phyloP scores from a whole-genome alignment of 2,888 invertebrate species.

The Rhaphigaster nebulosa region DNA sequence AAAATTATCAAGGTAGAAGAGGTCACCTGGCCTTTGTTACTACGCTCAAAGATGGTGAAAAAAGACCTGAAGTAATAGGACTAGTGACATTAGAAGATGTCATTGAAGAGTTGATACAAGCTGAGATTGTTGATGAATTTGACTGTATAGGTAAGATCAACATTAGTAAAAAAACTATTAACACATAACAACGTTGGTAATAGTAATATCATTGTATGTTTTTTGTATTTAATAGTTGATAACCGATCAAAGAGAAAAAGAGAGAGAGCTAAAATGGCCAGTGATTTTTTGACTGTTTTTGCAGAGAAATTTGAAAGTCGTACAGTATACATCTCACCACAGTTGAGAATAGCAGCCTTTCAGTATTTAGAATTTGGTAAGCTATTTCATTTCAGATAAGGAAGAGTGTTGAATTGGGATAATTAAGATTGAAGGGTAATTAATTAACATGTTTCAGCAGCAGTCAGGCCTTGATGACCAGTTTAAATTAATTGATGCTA shows the following conservation, averaged over 20 bases:
- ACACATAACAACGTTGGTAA: background rate
- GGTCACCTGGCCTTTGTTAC: slow-evolving; percentile 64
- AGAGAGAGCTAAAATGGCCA: slow-evolving; percentile 58
- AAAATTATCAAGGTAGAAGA: slow-evolving; percentile 53
- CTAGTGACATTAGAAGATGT: slow-evolving; percentile 65
- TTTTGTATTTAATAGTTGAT: slow-evolving; percentile 57
- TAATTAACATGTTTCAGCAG: background rate
- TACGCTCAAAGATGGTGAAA: slow-evolving; percentile 17
- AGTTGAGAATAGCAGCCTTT: slow-evolving; percentile 63
- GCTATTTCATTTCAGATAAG: background rate
- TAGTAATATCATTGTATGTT: too few species aligned
- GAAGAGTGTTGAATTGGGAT: background rate
- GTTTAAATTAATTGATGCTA: slow-evolving; percentile 43
- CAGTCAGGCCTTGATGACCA: background rate
- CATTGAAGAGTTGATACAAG: slow-evolving; percentile 65
- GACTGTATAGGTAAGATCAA: slow-evolving; percentile 61
- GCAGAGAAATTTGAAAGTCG: slow-evolving; percentile 62
- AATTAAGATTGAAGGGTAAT: slow-evolving; percentile 35
- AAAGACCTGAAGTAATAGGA: slow-evolving; percentile 60
- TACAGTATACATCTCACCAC: slow-evolving; percentile 61
- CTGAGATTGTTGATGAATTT: slow-evolving; percentile 64
- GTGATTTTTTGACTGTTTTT: slow-evolving; percentile 61
- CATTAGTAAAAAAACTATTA: background rate
- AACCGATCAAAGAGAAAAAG: slow-evolving; percentile 63
- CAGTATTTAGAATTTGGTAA: slow-evolving; percentile 62